Percentiles rank a stretch among this genome's conserved stretches.
Evolutionary conservation across 2,888 invertebrate species (phyloP).

Genomic region (Tyria jacobaeae): DNA sequence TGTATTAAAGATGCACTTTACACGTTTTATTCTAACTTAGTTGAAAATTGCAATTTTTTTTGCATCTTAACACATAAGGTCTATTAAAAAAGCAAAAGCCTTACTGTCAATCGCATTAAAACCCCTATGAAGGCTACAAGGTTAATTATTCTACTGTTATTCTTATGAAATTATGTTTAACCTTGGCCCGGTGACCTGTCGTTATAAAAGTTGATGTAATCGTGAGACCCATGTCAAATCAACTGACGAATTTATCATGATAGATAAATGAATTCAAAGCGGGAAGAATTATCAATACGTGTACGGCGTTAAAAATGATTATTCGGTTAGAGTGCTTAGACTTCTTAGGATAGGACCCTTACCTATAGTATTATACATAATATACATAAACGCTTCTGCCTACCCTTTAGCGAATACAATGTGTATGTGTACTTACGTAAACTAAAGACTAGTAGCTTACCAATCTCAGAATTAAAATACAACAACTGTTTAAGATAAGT

Average conservation of each 20-base stretch:
- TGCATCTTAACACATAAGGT: neutral
- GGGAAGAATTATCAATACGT: neutral
- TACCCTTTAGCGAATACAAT: no score
- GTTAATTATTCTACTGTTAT: neutral
- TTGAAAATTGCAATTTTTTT: no score
- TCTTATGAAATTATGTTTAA: conserved; percentile 11
- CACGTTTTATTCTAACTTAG: no score
- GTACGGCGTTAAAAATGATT: neutral
- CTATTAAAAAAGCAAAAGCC: neutral
- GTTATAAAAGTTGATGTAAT: conserved; percentile 16
- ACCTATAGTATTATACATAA: no score
- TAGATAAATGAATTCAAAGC: neutral
- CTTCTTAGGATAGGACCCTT: no score
- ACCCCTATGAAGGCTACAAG: neutral
- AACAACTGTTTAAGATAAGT: no score
- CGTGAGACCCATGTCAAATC: conserved; percentile 2
- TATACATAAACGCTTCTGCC: no score
- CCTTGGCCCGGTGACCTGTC: conserved; percentile 18
- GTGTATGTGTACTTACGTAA: no score
- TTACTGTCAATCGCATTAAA: neutral
- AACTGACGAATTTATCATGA: conserved; percentile 8
- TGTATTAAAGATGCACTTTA: no score
- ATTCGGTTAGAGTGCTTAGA: no score
- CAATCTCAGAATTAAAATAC: no score
- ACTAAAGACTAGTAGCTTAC: no score